These are phyloP conservation scores for Myrmecobius fasciatus DNA, from an alignment of 2,113 vertebrate genomes.

Conservation along the genomic window DNA sequence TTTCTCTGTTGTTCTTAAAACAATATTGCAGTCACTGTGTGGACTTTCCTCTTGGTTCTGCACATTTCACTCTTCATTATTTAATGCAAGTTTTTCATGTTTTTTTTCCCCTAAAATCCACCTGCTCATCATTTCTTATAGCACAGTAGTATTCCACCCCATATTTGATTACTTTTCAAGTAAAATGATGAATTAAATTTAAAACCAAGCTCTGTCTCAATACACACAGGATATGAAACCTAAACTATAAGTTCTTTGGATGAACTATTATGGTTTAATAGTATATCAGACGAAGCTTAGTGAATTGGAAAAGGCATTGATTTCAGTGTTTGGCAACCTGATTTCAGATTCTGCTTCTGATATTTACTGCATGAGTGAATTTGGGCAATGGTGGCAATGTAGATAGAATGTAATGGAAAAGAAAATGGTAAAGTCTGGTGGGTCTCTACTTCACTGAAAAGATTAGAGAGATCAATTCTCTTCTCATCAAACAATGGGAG, in stretches of 20 bases:
- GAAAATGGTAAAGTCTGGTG: not conserved
- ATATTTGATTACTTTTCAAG: not conserved
- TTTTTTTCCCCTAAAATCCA: too few relatives aligned
- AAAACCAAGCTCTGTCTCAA: not conserved
- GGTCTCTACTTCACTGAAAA: not conserved
- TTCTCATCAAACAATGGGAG: not conserved
- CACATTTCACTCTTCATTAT: not conserved
- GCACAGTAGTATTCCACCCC: not conserved
- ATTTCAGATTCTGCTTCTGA: not conserved
- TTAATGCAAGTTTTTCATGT: not conserved
- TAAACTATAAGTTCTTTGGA: not conserved
- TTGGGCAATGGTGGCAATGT: not conserved
- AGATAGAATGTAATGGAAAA: not conserved
- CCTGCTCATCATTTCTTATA: not conserved
- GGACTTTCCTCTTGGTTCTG: not conserved
- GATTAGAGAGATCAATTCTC: not conserved
- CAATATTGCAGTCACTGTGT: not conserved
- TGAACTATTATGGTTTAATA: not conserved
- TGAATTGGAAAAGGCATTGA: not conserved
- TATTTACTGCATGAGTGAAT: not conserved
- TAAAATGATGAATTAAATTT: not conserved
- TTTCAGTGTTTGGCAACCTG: not conserved
- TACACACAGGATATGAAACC: not conserved
- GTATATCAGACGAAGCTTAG: not conserved
- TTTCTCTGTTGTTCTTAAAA: not conserved